phyloP scores from a whole-genome alignment of 2,113 vertebrate species.

The Brachionichthys hirsutus region DNA sequence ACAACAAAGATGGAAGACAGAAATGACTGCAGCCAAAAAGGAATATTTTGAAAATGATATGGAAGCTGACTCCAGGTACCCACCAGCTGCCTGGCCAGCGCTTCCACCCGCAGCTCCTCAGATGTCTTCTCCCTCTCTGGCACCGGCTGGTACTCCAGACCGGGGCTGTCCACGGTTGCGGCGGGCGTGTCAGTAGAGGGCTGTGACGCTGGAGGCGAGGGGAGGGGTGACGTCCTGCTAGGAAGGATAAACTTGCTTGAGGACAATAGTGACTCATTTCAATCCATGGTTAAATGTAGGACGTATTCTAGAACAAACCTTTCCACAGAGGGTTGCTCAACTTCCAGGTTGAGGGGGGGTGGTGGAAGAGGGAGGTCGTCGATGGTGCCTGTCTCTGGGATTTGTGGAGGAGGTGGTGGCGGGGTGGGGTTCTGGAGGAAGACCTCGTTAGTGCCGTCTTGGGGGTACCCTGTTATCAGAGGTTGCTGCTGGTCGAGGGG shows the following conservation, averaged over 20 bases:
- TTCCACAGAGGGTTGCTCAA: not conserved
- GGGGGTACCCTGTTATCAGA: slow-evolving; percentile 25
- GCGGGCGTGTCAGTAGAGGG: slow-evolving; percentile 2
- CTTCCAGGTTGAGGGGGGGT: slow-evolving; percentile 43
- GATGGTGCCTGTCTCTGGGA: slow-evolving; percentile 53
- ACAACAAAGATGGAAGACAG: not conserved
- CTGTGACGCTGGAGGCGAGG: slow-evolving; percentile 4
- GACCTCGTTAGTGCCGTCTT: slow-evolving; percentile 82
- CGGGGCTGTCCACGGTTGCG: slow-evolving; percentile 26
- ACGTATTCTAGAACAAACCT: slow-evolving; percentile 32
- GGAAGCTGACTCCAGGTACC: slow-evolving; percentile 4
- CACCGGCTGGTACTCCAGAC: slow-evolving; percentile 57
- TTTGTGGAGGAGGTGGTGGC: slow-evolving; percentile 41
- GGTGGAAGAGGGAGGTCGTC: slow-evolving; percentile 63
- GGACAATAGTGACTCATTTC: not conserved
- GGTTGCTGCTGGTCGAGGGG: not conserved
- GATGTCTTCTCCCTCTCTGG: slow-evolving; percentile 74
- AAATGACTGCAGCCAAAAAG: not conserved
- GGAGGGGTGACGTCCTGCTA: not conserved
- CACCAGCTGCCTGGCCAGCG: slow-evolving; percentile 84
- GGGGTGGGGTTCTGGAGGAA: slow-evolving; percentile 75
- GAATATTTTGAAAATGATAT: too few relatives aligned
- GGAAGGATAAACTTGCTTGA: not conserved
- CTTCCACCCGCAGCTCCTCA: slow-evolving; percentile 84
- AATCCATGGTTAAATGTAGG: not conserved